Evolutionary conservation across 2,797 vertebrate genomes (phyloP).

Genomic region (Nasua narica): DNA sequence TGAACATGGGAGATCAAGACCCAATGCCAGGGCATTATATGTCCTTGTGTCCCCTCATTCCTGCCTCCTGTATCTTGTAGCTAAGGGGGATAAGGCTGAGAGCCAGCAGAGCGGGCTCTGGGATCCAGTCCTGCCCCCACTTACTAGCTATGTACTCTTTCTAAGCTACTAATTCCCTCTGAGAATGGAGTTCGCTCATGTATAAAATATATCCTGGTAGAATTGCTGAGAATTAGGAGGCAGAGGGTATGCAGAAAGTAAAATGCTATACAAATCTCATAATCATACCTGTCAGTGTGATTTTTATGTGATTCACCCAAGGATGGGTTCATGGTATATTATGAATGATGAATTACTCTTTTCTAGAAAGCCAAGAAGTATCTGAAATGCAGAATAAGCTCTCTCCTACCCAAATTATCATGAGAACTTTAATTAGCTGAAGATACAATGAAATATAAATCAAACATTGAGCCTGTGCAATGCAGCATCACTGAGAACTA

Average conservation of each 20-base stretch:
- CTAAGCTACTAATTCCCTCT: neutral
- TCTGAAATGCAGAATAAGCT: neutral
- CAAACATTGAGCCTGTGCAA: neutral
- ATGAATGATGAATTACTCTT: neutral
- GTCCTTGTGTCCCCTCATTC: neutral
- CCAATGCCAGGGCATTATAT: neutral
- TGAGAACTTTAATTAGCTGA: neutral
- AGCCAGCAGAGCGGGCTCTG: neutral
- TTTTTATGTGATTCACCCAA: neutral
- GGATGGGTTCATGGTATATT: neutral
- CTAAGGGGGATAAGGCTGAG: neutral
- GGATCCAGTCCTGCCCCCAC: neutral
- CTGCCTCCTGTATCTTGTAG: neutral
- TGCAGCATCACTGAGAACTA: neutral
- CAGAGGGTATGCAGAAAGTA: neutral
- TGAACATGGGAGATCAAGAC: neutral
- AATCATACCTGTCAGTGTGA: neutral
- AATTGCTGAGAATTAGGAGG: neutral
- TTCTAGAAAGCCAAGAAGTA: neutral
- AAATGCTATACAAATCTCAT: neutral
- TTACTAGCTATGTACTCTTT: neutral
- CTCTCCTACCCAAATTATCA: neutral
- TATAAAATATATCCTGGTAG: neutral
- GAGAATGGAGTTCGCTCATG: neutral
- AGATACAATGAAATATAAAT: neutral